Evolutionary conservation across 1,140 invertebrate genomes (phyloP).

Genomic region (Achatina immaculata): DNA sequence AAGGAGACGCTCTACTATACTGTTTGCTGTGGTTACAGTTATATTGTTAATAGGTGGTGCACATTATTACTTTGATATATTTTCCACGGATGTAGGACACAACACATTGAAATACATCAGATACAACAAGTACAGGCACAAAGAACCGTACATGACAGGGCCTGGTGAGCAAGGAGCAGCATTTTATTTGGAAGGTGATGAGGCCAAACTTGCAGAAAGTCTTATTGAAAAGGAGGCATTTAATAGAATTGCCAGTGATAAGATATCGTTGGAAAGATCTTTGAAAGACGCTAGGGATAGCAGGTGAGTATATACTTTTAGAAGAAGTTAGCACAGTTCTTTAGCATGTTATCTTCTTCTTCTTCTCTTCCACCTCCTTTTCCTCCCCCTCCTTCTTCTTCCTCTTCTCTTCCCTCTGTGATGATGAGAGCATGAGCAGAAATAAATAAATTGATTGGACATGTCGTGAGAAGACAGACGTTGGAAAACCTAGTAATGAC

Average conservation of each 20-base stretch:
- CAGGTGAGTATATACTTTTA: conserved; percentile 73
- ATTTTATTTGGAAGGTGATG: conserved; percentile 57
- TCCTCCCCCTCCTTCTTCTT: too few relatives aligned
- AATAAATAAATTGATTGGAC: too few relatives aligned
- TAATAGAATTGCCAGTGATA: conserved; percentile 89
- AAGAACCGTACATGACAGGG: conserved; percentile 49
- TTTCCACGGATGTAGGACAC: background rate
- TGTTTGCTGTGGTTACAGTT: background rate
- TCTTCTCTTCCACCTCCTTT: too few relatives aligned
- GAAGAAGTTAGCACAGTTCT: too few relatives aligned
- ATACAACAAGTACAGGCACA: conserved; percentile 50
- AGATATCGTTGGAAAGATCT: conserved; percentile 86
- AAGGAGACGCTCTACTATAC: background rate
- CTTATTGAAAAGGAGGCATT: conserved; percentile 87
- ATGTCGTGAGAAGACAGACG: too few relatives aligned
- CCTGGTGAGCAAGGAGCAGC: conserved; percentile 63
- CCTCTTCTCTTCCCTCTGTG: too few relatives aligned
- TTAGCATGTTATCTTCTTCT: too few relatives aligned
- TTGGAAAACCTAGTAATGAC: too few relatives aligned
- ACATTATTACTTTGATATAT: conserved; percentile 13
- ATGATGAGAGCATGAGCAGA: too few relatives aligned
- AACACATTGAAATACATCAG: conserved; percentile 47
- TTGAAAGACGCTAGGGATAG: conserved; percentile 85
- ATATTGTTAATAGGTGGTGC: background rate
- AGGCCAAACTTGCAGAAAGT: conserved; percentile 55